Conservation (phyloP, 2,888 invertebrate genomes). For the Cyclophora punctaria region DNA sequence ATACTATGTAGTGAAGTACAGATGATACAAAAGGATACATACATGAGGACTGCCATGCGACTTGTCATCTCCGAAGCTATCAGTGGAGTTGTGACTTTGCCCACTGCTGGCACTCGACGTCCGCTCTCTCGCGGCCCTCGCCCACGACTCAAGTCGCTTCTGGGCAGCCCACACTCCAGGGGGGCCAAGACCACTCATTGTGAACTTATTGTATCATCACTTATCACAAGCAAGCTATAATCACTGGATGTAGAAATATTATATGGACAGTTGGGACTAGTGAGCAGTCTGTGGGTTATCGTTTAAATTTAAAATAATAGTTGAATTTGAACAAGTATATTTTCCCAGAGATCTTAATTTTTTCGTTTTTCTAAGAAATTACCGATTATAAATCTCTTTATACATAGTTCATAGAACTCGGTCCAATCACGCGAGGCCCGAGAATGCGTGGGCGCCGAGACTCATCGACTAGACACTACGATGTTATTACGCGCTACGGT, state of each 20-base stretch:
- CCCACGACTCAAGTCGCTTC: constrained; percentile 85
- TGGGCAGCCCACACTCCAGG: constrained; percentile 86
- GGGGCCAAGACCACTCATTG: constrained; percentile 81
- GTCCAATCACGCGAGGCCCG: not conserved
- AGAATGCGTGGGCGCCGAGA: constrained; percentile 29
- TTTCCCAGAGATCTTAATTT: too few species aligned
- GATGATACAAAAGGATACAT: constrained; percentile 25
- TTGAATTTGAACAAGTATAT: too few species aligned
- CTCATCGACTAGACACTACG: not conserved
- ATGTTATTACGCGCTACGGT: constrained; percentile 12
- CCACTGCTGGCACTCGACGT: constrained; percentile 73
- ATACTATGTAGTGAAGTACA: not conserved
- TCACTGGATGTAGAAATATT: too few species aligned
- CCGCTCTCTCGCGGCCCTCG: constrained; percentile 81
- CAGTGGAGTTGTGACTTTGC: constrained; percentile 73
- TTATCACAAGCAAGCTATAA: constrained; percentile 1
- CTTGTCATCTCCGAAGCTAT: constrained; percentile 69
- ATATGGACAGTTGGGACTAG: too few species aligned
- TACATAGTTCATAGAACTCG: too few species aligned
- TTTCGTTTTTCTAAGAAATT: too few species aligned
- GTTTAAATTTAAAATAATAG: too few species aligned
- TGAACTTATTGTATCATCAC: constrained; percentile 30
- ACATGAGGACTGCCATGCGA: constrained; percentile 63
- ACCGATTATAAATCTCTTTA: too few species aligned
- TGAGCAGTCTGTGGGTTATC: too few species aligned